Evolutionary conservation across 2,797 vertebrate genomes (phyloP).

Genomic region (Pristis pectinata): DNA sequence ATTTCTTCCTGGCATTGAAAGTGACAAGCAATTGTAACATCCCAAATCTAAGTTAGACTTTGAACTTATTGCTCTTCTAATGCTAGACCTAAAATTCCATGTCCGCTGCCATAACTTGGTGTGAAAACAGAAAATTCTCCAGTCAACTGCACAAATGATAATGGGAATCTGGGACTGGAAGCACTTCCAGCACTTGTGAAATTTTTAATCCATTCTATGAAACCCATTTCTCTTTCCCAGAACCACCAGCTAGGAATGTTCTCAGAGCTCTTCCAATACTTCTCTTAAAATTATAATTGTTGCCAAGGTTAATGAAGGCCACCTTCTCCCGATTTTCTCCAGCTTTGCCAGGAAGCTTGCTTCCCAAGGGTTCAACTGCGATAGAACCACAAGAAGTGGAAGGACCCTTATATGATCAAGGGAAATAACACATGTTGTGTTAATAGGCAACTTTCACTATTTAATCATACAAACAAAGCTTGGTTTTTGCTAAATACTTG

Average conservation of each 20-base stretch:
- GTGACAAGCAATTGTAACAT: background rate
- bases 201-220: background rate
- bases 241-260: background rate
- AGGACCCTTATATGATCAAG: background rate
- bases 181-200: background rate
- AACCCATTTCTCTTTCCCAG: background rate
- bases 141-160: background rate
- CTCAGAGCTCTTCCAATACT: too few relatives aligned
- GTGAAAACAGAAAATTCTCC: background rate
- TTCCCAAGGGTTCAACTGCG: background rate
- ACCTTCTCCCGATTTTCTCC: too few relatives aligned
- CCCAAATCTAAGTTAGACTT: background rate
- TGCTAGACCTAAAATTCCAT: background rate
- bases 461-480: background rate
- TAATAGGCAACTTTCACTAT: too few relatives aligned
- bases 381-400: background rate
- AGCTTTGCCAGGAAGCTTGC: too few relatives aligned
- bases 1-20: background rate
- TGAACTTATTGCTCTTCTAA: background rate
- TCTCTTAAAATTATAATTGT: too few relatives aligned
- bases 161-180: background rate
- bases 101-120: background rate
- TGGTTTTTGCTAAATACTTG: background rate
- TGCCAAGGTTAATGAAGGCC: too few relatives aligned
- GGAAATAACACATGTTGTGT: too few relatives aligned